Evolutionary conservation across 2,797 vertebrate genomes (phyloP), one percentile per base, ranked within the genome.

Genomic region (Hyperoplus immaculatus): DNA sequence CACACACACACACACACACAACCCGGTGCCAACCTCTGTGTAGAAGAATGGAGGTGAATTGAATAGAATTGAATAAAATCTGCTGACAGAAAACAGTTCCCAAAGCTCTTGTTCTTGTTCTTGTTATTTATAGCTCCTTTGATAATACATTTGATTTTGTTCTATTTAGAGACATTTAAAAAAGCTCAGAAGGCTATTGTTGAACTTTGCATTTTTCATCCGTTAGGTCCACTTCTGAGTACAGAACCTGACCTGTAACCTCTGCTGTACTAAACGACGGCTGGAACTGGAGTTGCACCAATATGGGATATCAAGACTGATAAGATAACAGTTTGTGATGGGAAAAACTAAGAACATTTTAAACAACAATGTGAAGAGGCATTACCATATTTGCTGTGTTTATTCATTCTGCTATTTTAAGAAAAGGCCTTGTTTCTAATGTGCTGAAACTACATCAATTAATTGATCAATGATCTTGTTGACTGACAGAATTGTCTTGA

Each of bases 61-160:
- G 71, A 80, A 70, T 47, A 72, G 64, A 79, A 47, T 6, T 65
- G 67, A 82, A 83, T 41, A 63, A 36, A 88, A 77, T 58, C 79
- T 86, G 85, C 75, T 84, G 77, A 89, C 73, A 80, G 74, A 83
- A 78, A 84, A 41, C 54, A 10, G 72, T 75, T 86, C 80, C 80
- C 78, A 87, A 65, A 78, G 74, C 45, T 58, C 45, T 72, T 12
- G 11, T 61, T 77, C 16, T 64, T 45, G 13, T 61, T 78, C n/a
- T 66, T 36, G 43, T 75, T 75, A 86, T 81, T 88, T 65, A 78
- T 75, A 79, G 70, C 70, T 60, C 77, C 67, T 75, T 39, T 77
- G 64, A 65, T 16, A 64, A 70, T 79, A 81, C 9, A 74, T 78
- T 72, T 42, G 4, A 73, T 68, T 71, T 82, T 64, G 64, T 69